phyloP scores from a whole-genome alignment of 2,113 vertebrate species.

The Petrocephalus zakoni region DNA sequence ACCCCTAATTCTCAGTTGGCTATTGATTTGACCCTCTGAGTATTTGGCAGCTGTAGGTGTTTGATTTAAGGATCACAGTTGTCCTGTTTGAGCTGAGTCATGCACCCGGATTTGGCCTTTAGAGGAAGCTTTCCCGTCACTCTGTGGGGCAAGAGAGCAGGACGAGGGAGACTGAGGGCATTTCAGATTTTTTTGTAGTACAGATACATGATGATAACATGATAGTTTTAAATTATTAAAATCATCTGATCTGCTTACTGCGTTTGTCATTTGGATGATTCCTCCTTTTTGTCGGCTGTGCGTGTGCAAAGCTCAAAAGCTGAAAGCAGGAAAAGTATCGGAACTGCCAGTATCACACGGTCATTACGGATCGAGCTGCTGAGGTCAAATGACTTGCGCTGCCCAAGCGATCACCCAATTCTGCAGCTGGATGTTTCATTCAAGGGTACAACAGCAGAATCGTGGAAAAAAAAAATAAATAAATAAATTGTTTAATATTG shows the following conservation, averaged over 20 bases:
- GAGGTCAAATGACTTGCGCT: neutral
- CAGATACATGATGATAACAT: too few relatives aligned
- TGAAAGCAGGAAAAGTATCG: neutral
- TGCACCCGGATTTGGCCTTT: neutral
- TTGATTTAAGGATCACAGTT: neutral
- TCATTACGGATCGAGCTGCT: neutral
- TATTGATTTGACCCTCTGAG: neutral
- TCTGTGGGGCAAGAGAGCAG: neutral
- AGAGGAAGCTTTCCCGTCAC: neutral
- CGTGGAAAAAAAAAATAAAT: neutral
- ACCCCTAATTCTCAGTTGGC: neutral
- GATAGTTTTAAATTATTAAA: too few relatives aligned
- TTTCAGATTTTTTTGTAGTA: neutral
- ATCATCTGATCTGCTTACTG: neutral
- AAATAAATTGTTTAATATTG: neutral
- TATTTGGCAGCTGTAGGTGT: neutral
- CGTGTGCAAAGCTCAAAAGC: neutral
- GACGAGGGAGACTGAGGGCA: neutral
- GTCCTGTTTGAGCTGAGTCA: neutral
- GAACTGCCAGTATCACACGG: neutral
- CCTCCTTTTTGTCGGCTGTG: neutral
- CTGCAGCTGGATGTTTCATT: neutral
- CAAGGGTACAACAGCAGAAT: neutral
- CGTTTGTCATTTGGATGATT: neutral
- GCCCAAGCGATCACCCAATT: neutral